Conservation (phyloP, 2,797 vertebrate genomes). For the Pseudomugil gertrudae region DNA sequence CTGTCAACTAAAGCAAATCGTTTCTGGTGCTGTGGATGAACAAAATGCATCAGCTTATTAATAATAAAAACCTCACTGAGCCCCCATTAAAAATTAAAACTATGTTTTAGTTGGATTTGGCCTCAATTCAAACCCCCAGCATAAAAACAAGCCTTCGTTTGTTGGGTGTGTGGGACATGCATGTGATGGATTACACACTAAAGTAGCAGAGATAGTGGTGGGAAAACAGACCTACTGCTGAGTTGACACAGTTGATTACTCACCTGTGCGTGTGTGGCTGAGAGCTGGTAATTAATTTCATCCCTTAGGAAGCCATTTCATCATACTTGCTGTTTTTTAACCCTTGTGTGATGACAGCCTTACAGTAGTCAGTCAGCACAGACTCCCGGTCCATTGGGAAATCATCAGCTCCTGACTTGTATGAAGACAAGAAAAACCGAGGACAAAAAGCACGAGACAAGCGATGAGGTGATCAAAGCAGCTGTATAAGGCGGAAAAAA, state of each 20-base stretch:
- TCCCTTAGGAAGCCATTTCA: constrained; percentile 79
- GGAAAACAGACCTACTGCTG: constrained; percentile 39
- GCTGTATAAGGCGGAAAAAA: background rate
- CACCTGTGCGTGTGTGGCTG: constrained; percentile 33
- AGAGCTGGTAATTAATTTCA: constrained; percentile 81
- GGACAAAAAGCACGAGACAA: background rate
- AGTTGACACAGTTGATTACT: constrained; percentile 62
- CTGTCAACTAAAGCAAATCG: too few species aligned
- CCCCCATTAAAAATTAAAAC: background rate
- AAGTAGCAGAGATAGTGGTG: background rate
- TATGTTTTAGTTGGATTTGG: background rate
- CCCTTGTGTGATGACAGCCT: constrained; percentile 72
- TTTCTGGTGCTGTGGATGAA: background rate
- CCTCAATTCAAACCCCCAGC: background rate
- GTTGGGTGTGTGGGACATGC: background rate
- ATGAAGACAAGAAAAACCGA: background rate
- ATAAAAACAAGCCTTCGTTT: background rate
- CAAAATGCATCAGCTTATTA: background rate
- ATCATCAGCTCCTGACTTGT: constrained; percentile 35
- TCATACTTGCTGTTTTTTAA: constrained; percentile 85
- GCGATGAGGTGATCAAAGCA: background rate
- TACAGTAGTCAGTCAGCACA: constrained; percentile 59
- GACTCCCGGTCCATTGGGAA: constrained; percentile 55
- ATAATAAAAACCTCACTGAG: background rate
- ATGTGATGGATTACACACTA: constrained; percentile 22